phyloP scores from a whole-genome alignment of 1,140 invertebrate species.

The Apis laboriosa region DNA sequence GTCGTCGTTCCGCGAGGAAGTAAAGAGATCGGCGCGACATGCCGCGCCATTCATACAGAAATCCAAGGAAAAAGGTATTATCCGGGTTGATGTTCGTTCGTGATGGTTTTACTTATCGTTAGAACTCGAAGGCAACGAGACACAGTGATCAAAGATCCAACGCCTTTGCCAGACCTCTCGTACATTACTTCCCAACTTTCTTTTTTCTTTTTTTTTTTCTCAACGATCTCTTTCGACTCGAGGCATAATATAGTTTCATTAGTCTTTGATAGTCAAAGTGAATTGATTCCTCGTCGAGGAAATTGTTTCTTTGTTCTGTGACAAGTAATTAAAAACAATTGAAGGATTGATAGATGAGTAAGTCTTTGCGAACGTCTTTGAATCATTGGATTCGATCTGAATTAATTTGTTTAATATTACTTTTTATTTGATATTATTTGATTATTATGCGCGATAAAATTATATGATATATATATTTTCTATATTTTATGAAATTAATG shows the following conservation, averaged over 20 bases:
- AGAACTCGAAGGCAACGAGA: neutral
- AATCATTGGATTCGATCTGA: neutral
- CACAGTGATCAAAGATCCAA: conserved; percentile 40
- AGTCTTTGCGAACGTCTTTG: no score
- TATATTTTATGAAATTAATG: no score
- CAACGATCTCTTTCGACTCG: conserved; percentile 1
- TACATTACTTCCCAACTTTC: neutral
- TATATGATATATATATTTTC: no score
- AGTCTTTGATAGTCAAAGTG: neutral
- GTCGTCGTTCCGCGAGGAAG: neutral
- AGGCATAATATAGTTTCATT: neutral
- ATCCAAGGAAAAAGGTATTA: conserved; percentile 21
- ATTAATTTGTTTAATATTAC: neutral
- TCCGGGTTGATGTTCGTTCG: neutral
- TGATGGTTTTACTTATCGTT: conserved; percentile 37
- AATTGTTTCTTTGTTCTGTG: no score
- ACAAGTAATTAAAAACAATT: neutral
- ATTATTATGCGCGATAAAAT: no score
- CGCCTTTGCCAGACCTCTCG: neutral
- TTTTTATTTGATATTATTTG: neutral
- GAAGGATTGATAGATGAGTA: neutral
- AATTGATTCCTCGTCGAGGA: neutral
- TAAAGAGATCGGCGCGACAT: neutral
- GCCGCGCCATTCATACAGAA: neutral
- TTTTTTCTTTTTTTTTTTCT: neutral